Evolutionary conservation across 2,113 vertebrate species (phyloP), one percentile per base, ranked within the genome.

Genomic region (Promerops cafer): DNA sequence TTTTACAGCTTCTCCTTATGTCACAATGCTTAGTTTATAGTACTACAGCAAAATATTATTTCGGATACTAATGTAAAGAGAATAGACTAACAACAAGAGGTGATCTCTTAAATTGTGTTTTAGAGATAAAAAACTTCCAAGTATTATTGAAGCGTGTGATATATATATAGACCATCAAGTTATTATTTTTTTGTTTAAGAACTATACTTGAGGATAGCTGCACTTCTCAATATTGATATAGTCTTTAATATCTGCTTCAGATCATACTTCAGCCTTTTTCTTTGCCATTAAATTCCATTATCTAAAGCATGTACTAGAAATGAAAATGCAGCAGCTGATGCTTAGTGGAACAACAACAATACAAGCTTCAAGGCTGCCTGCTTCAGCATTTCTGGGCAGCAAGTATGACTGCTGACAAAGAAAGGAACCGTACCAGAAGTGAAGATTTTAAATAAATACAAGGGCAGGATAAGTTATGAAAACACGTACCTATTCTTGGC

Each of bases 401-500:
- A 63, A 22, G 12, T 18, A 54, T 16, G 50, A 45, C 28, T 72
- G 8, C 39, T 81, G 44, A 63, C 35, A 68, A 52, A 53, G 14
- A 63, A 87, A 68, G 26, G 10, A 84, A 63, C 4, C 31, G 18
- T 47, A 45, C 18, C 42, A 69, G 39, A 90, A 71, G 0, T 45
- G 19, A 76, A 49, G 35, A 40, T 37, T 52, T 81, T 30, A 50
- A 83, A 69, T 37, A 42, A 84, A 65, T 3, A 19, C 6, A 75
- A 15, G 18, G 12, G 16, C 13, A 54, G 19, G 6, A 1, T 15
- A 70, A 66, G 2, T 49, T 70, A 76, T 0, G 1, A 54, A 16
- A 71, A 52, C 11, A 63, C 0, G 0, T 68, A 54, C 39, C 13
- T 50, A 20, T 28, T 30, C 60, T 60, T 12, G 10, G 21, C 17